Evolutionary conservation across 2,888 invertebrate species (phyloP), one percentile per base, ranked within the genome.

Genomic region (Trimorus sp.): DNA sequence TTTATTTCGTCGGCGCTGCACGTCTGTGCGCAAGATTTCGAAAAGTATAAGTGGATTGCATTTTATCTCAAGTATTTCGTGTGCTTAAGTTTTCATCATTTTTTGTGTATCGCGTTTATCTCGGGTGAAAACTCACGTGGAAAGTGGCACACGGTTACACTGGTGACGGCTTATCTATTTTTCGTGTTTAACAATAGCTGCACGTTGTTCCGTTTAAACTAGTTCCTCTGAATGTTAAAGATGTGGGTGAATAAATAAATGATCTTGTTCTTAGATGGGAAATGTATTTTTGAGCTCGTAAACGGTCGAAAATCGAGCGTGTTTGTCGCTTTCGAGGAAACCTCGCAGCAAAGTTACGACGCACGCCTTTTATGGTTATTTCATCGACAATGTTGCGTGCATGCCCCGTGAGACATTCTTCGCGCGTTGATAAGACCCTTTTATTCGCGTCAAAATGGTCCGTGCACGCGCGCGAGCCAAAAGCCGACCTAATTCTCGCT

Each of bases 331-430:
- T 75, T 75, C 80, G 80, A 79, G 69, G 79, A 79, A 79, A 79
- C 79, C 74, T 75, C 38, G 65, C 75, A 12, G 11, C 74, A 51
- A 65, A 79, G 69, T 79, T 79, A 79, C 74, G 79, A 74, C 63
- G 74, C 80, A 56, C 73, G 75, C 77, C 76, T 81, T 81, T 82
- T 78, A 82, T 65, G 83, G 77, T 78, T 82, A 84, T 82, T 84
- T 81, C 82, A 80, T 81, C 79, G 68, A 76, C 79, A 62, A 77
- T 80, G 80, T 84, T 79, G 84, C 82, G 83, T 83, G 83, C 75
- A 66, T 78, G 54, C 68, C 76, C 73, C 53, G 79, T 59, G 66
- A 71, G 83, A 84, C 77, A 84, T 83, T 83, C 81, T 77, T 49
- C 73, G 51, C 53, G 36, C 45, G 36, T 49, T 45, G 58, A 78